Evolutionary conservation across 2,113 vertebrate genomes (phyloP), one percentile per base, ranked within the genome.

Genomic region (Alligator sinensis): DNA sequence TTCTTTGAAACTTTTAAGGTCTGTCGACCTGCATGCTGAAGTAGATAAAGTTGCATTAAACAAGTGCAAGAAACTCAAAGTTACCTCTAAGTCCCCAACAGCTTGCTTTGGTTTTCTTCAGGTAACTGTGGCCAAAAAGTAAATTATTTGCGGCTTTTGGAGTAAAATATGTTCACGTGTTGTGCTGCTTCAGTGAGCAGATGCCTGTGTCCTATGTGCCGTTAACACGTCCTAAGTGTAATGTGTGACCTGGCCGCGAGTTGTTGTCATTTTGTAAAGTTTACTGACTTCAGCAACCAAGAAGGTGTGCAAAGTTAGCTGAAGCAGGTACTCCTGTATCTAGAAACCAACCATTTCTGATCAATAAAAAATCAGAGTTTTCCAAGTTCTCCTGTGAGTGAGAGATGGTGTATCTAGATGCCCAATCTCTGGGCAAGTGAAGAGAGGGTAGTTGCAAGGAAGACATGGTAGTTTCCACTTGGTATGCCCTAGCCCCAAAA

Each of bases 1-100:
- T 61, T 88, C n/a, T 30, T 89, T 47, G n/a, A 63, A 61, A n/a
- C 78, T 54, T 47, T 70, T 72, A 34, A 8, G 78, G 22, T 34
- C 82, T 93, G 22, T 77, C 58, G 10, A 59, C 47, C 72, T 88
- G 15, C 30, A 76, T 93, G 87, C 72, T 88, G 60, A 87, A 93
- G 80, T 4, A 78, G 17, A 60, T 47, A 47, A 47, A 47, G 8
- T 8, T 7, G 47, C 47, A 38, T 72, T 72, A 72, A 72, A 72
- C 19, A 19, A 38, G 11, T 22, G 34, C 12, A 38, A 38, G 34
- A 72, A 72, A 38, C n/a, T n/a, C 30, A 72, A 38, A 72, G 68
- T 72, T 72, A 72, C 30, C 68, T 38, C 38, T 38, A 38, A 22
- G 9, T 93, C 63, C 93, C 58, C n/a, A 82, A 4, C 30, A 38